A percentile compares a stretch with the other conserved stretches of the same genome.
These are phyloP conservation scores for Cheilosia vulpina DNA, from an alignment of 2,888 invertebrate genomes.

Conservation along the genomic window DNA sequence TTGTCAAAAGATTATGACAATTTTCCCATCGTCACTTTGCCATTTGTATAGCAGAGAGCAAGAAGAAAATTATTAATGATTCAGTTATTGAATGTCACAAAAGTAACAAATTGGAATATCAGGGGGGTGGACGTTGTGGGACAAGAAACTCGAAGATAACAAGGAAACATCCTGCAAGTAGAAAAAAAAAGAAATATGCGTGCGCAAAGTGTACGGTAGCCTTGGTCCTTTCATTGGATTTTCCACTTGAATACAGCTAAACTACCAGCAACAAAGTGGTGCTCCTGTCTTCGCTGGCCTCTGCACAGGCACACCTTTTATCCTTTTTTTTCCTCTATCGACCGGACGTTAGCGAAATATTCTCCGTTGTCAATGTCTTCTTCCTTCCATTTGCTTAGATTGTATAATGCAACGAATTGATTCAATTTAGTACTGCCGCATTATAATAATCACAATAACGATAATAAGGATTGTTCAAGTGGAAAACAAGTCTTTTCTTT, in stretches of 20 bases:
- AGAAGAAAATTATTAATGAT: constrained; percentile 72
- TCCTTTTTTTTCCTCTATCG: constrained; percentile 37
- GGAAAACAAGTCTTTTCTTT: constrained; percentile 79
- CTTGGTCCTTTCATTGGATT: constrained; percentile 52
- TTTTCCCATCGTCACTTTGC: constrained; percentile 79
- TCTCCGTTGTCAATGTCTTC: constrained; percentile 22
- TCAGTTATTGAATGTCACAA: constrained; percentile 72
- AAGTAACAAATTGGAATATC: constrained; percentile 68
- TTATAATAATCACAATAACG: constrained; percentile 76
- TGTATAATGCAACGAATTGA: constrained; percentile 70
- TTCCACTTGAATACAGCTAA: constrained; percentile 56
- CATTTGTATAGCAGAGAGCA: constrained; percentile 28
- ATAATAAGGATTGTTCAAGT: constrained; percentile 79
- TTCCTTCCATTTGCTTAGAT: constrained; percentile 61
- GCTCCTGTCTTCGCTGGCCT: not conserved
- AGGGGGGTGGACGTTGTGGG: constrained; percentile 2
- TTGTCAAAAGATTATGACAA: constrained; percentile 82
- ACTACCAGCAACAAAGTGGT: constrained; percentile 4
- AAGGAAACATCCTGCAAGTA: constrained; percentile 19
- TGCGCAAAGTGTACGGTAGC: constrained; percentile 59
- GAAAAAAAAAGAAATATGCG: constrained; percentile 30
- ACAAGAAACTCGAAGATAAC: constrained; percentile 23
- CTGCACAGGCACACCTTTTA: constrained; percentile 36
- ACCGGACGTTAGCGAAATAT: constrained; percentile 48
- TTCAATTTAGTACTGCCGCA: constrained; percentile 70